These are phyloP conservation scores for Platycercus adscitus DNA, from an alignment of 2,113 vertebrate species.

Conservation along the genomic window DNA sequence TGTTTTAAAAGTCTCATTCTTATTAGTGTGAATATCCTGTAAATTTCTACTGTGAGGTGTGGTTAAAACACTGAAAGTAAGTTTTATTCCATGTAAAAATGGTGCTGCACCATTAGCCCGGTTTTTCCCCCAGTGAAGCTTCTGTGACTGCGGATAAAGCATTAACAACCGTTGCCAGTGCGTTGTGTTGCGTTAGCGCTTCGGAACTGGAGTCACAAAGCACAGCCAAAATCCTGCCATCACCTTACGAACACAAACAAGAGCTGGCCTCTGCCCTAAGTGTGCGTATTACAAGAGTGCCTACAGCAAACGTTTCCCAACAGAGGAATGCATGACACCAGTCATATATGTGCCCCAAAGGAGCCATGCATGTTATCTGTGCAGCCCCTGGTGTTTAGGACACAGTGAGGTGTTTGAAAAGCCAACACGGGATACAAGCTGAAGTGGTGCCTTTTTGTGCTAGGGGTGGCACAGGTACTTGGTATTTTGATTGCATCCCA, in stretches of 20 bases:
- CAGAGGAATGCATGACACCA: rapidly evolving
- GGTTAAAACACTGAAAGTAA: not conserved
- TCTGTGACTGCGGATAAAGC: not conserved
- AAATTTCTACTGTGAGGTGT: not conserved
- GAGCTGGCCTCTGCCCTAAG: not conserved
- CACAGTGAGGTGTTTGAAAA: no score
- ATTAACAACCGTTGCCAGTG: rapidly evolving
- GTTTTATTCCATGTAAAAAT: not conserved
- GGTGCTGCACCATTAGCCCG: not conserved
- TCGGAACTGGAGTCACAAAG: not conserved
- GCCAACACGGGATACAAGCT: not conserved
- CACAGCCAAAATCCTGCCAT: not conserved
- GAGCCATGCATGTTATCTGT: rapidly evolving
- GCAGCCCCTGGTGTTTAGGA: not conserved
- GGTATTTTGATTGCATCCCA: not conserved
- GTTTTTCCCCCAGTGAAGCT: not conserved
- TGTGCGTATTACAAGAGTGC: rapidly evolving
- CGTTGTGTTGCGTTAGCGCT: not conserved
- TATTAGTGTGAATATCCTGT: not conserved
- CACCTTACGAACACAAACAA: not conserved
- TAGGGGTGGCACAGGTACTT: not conserved
- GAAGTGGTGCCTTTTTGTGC: not conserved
- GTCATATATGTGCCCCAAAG: not conserved
- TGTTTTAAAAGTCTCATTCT: not conserved
- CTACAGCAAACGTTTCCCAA: not conserved